Conservation (phyloP, 2,888 invertebrate genomes). For the Malachius bipustulatus region DNA sequence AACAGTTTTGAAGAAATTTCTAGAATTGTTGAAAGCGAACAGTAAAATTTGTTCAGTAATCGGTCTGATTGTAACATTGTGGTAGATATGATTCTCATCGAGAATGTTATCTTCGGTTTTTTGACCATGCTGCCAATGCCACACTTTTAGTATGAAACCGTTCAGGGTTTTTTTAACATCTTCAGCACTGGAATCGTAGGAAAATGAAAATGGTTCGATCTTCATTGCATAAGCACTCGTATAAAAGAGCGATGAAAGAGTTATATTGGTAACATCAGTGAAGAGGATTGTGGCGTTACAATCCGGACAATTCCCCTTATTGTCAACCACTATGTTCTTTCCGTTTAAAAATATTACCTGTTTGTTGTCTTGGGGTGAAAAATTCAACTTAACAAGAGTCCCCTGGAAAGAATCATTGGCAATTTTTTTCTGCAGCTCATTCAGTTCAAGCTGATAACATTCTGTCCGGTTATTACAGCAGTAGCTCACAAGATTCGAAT, state of each 20-base stretch:
- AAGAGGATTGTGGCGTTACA: constrained; percentile 52
- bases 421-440: constrained; percentile 17
- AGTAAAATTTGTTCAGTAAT: constrained; percentile 56
- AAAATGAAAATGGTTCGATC: background rate
- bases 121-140: constrained; percentile 55
- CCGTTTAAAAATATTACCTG: constrained; percentile 45
- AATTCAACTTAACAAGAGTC: constrained; percentile 18
- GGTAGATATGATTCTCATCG: no score
- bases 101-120: no score
- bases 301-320: constrained; percentile 59
- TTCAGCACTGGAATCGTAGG: no score
- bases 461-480: constrained; percentile 45
- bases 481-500: constrained; percentile 31
- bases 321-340: constrained; percentile 49
- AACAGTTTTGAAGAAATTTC: constrained; percentile 50
- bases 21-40: constrained; percentile 63
- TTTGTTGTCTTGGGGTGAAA: constrained; percentile 35
- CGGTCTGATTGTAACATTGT: constrained; percentile 23
- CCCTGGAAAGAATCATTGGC: constrained; percentile 40
- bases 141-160: constrained; percentile 72
- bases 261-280: background rate
- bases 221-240: background rate
- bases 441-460: constrained; percentile 13
- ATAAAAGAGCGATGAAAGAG: background rate
- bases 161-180: no score